Percentiles rank a stretch among this genome's conserved stretches.
These are phyloP conservation scores for Hyaena hyaena DNA, from an alignment of 2,113 vertebrate species.

Conservation along the genomic window DNA sequence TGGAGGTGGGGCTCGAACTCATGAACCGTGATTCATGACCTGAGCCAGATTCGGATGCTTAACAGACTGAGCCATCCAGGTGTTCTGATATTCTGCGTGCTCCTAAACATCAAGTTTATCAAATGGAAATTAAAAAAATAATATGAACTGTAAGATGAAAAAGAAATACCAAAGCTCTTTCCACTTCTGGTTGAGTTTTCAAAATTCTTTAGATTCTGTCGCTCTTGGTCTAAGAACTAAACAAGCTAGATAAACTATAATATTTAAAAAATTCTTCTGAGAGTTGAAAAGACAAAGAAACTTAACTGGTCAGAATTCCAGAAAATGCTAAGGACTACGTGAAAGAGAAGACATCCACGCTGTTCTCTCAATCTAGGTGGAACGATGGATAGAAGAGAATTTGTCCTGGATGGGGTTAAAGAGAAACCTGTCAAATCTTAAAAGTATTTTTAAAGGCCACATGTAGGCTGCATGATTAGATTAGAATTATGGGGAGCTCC, in stretches of 20 bases:
- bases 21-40: no score
- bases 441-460: background rate
- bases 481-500: background rate
- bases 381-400: background rate
- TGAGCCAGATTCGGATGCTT: no score
- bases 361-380: background rate
- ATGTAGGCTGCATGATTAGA: background rate
- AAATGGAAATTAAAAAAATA: background rate
- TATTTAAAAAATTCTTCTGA: background rate
- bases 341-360: background rate
- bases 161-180: background rate
- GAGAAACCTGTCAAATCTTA: background rate
- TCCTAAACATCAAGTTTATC: background rate
- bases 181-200: background rate
- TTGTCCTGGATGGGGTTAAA: background rate
- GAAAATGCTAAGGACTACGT: background rate
- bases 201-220: background rate
- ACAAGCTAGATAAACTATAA: background rate
- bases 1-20: no score
- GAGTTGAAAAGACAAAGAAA: background rate
- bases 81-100: background rate
- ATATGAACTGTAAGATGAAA: background rate
- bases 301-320: background rate
- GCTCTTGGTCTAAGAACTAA: background rate
- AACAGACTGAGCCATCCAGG: no score